These are phyloP conservation scores for Sebastes glaucus DNA, from an alignment of 2,797 vertebrate genomes.

Conservation along the genomic window DNA sequence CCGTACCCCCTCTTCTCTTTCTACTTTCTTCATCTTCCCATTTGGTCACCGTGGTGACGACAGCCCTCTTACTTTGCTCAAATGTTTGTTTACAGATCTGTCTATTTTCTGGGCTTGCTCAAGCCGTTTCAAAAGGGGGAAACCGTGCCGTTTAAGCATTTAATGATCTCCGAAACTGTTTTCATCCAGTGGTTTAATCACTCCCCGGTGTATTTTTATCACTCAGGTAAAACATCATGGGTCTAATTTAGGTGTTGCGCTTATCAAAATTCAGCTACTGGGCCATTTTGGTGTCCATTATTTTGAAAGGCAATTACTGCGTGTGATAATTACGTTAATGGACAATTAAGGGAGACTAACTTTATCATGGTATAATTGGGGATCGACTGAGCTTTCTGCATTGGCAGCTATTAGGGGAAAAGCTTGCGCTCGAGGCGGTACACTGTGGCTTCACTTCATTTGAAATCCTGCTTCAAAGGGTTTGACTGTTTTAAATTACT, in stretches of 20 bases:
- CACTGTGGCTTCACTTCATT: constrained; percentile 39
- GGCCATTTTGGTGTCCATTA: constrained; percentile 69
- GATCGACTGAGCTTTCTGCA: constrained; percentile 53
- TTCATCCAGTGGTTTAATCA: constrained; percentile 54
- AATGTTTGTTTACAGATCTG: constrained; percentile 46
- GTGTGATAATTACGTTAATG: constrained; percentile 75
- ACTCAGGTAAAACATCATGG: constrained; percentile 64
- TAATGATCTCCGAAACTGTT: constrained; percentile 59
- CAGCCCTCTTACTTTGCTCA: background rate
- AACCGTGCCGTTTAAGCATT: constrained; percentile 41
- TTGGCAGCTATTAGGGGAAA: constrained; percentile 57
- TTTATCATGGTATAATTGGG: constrained; percentile 69
- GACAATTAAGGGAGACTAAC: constrained; percentile 67
- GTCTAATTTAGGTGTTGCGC: constrained; percentile 57
- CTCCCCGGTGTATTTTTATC: constrained; percentile 66
- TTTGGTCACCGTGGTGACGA: constrained; percentile 5
- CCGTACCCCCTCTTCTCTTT: background rate
- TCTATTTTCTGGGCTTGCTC: constrained; percentile 11
- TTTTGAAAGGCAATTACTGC: constrained; percentile 72
- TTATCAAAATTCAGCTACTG: constrained; percentile 68
- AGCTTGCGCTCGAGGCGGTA: constrained; percentile 42
- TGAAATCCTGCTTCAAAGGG: constrained; percentile 46
- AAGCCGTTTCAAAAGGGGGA: constrained; percentile 26
- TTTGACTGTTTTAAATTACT: constrained; percentile 51
- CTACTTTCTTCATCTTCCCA: background rate